These are phyloP conservation scores for Nipponia nippon DNA, from an alignment of 2,113 vertebrate species.

Conservation along the genomic window DNA sequence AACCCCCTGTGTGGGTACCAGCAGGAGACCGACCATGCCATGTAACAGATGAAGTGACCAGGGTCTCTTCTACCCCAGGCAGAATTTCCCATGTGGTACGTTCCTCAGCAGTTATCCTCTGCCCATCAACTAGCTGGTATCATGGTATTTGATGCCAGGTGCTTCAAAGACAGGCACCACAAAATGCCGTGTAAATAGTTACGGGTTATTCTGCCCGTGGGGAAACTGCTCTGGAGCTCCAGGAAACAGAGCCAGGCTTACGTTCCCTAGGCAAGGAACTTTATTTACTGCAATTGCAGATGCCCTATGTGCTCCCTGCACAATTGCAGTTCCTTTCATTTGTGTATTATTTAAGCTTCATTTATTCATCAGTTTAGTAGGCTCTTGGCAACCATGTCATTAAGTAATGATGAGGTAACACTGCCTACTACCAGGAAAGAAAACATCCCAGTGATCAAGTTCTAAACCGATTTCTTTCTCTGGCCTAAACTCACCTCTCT, in stretches of 20 bases:
- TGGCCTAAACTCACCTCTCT: not conserved
- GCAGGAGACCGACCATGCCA: not conserved
- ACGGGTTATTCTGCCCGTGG: not conserved
- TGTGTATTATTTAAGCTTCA: not conserved
- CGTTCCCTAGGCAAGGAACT: not conserved
- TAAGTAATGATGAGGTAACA: not conserved
- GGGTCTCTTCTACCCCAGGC: not conserved
- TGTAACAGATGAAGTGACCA: not conserved
- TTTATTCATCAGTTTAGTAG: not conserved
- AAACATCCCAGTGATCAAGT: not conserved
- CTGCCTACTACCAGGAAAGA: not conserved
- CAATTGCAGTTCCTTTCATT: not conserved
- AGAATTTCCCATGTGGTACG: accelerated
- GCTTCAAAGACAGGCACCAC: not conserved
- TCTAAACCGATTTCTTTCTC: not conserved
- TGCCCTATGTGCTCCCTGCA: not conserved
- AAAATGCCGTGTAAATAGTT: not conserved
- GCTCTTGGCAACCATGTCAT: not conserved
- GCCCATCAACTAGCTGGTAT: not conserved
- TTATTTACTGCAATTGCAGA: not conserved
- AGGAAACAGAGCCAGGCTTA: not conserved
- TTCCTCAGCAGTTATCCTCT: not conserved
- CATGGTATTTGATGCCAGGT: not conserved
- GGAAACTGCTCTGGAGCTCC: not conserved
- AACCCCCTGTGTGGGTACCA: not conserved